Evolutionary conservation across 2,888 invertebrate species (phyloP), one percentile per base, ranked within the genome.

Genomic region (Caradrina kadenii): DNA sequence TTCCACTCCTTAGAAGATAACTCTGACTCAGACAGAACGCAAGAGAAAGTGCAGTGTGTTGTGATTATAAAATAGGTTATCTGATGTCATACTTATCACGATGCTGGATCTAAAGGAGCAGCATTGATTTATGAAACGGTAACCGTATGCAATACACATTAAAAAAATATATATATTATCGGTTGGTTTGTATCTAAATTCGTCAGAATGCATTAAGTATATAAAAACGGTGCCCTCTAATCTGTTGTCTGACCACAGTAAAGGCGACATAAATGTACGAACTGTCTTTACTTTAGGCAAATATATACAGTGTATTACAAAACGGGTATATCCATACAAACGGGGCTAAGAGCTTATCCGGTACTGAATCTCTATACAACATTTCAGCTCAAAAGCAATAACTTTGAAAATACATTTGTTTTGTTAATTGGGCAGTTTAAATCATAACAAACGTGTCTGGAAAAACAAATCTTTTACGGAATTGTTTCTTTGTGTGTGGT

Each of bases 11-110:
- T 58, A 19, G 59, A 35, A 21, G 45, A 54, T 35, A 35, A 35
- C 8, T 35, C 31, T 72, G 72, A 72, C 15, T 72, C 59, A 76
- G 22, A n/a, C 19, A 15, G 11, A 69, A 69, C 7, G 21, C 19
- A 49, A 45, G 52, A 22, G 62, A 71, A 73, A 73, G 63, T 53
- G 55, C 45, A 76, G 48, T 31, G 17, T 1, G 17, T 48, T 48
- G 17, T 48, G n/a, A 53, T 31, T 22, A 60, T 54, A 15, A 62
- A 77, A 71, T 76, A 39, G 55, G 48, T 48, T 58, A 48, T n/a
- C 21, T 56, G 56, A 62, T 48, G 11, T 22, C 61, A 76, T 26
- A 10, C 13, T 10, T 15, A 6, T 17, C 45, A 17, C 17, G 26
- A 26, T 31, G 17, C 45, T 55, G 60, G 73, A 61, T 45, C 50